Conservation (phyloP, 1,140 invertebrate species). For the Euglossa dilemma region DNA sequence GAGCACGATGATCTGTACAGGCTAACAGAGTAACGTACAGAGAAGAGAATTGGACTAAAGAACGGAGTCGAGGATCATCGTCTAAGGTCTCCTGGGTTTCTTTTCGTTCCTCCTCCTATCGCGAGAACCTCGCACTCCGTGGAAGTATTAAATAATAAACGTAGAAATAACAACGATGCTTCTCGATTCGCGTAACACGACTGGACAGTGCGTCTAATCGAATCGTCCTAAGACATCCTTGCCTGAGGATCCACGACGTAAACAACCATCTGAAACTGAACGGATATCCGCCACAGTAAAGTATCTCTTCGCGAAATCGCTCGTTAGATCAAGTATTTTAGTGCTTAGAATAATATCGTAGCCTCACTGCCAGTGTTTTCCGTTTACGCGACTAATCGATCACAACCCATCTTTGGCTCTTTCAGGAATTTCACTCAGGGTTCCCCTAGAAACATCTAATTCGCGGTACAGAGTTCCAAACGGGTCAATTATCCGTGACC, state of each 20-base stretch:
- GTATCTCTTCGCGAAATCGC: background rate
- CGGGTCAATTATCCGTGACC: background rate
- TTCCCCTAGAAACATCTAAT: background rate
- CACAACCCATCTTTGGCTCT: slow-evolving; percentile 16
- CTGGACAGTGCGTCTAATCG: slow-evolving; percentile 6
- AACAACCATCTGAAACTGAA: background rate
- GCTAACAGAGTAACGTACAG: background rate
- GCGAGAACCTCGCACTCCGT: background rate
- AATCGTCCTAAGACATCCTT: background rate
- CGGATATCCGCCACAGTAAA: background rate
- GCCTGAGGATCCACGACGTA: background rate
- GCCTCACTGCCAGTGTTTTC: background rate
- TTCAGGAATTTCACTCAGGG: background rate
- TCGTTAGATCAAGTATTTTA: no score
- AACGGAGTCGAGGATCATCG: background rate
- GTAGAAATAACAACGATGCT: background rate
- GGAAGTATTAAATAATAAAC: slow-evolving; percentile 12
- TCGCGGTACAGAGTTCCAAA: background rate
- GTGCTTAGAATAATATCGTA: background rate
- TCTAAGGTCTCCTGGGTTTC: no score
- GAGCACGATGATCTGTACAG: background rate
- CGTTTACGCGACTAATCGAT: slow-evolving; percentile 3
- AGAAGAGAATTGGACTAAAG: slow-evolving; percentile 8
- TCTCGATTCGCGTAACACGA: background rate
- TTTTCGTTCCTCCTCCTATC: background rate